Evolutionary conservation across 2,113 vertebrate species (phyloP).

Genomic region (Carettochelys insculpta): DNA sequence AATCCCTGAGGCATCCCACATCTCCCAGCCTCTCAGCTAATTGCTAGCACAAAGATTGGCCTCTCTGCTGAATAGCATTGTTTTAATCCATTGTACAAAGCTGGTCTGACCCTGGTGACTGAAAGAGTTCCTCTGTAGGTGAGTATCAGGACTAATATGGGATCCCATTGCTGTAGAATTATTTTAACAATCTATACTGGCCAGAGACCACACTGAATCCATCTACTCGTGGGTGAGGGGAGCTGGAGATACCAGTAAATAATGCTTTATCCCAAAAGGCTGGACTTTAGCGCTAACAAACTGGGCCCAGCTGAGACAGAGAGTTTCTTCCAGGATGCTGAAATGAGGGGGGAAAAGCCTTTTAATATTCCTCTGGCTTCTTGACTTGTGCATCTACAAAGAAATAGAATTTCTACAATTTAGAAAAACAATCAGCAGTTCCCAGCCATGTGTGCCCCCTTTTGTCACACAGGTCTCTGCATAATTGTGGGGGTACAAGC

Average conservation of each 20-base stretch:
- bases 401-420: not conserved
- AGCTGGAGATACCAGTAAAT: not conserved
- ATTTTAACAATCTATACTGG: not conserved
- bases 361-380: not conserved
- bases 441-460: not conserved
- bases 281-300: not conserved
- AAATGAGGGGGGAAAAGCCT: not conserved
- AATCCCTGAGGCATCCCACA: not conserved
- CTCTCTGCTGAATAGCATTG: slow-evolving; percentile 46
- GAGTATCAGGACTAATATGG: not conserved
- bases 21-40: slow-evolving; percentile 30
- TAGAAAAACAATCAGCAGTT: not conserved
- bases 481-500: not conserved
- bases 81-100: slow-evolving; percentile 63
- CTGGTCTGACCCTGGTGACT: slow-evolving; percentile 50
- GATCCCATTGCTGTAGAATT: slow-evolving; percentile 50
- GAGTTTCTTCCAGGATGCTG: not conserved
- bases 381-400: not conserved
- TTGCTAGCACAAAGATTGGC: not conserved
- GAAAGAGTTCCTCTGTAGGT: slow-evolving; percentile 46
- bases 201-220: slow-evolving; percentile 3
- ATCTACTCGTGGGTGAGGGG: slow-evolving; percentile 21
- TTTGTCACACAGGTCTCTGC: not conserved
- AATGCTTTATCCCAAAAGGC: slow-evolving; percentile 2
- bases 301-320: not conserved